Evolutionary conservation across 2,888 invertebrate species (phyloP).

Genomic region (Stictocephala bisonia): DNA sequence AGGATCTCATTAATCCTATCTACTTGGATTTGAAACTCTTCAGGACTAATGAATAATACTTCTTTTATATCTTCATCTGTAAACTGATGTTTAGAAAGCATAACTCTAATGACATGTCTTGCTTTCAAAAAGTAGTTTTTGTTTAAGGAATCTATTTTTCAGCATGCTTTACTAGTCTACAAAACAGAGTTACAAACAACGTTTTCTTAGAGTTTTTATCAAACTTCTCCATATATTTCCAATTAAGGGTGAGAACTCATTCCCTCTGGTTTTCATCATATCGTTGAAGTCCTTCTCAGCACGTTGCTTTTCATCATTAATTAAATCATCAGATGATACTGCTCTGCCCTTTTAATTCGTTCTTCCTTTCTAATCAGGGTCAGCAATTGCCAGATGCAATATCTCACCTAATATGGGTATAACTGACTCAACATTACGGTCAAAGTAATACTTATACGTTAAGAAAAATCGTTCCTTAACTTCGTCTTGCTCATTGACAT

Average conservation of each 20-base stretch:
- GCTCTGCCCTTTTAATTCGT: background rate
- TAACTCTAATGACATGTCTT: background rate
- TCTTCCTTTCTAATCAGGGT: background rate
- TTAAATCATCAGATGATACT: constrained; percentile 17
- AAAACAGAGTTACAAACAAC: constrained; percentile 4
- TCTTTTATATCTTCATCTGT: background rate
- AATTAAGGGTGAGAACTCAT: constrained; percentile 1
- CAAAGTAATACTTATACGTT: background rate
- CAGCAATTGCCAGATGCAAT: constrained; percentile 6
- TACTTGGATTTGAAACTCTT: no score
- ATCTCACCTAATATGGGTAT: constrained; percentile 20
- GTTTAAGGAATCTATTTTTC: background rate
- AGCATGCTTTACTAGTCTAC: background rate
- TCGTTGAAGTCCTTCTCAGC: constrained; percentile 6
- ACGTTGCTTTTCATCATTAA: constrained; percentile 3
- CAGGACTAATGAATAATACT: no score
- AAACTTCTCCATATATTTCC: background rate
- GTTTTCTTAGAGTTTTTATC: background rate
- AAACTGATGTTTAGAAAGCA: constrained; percentile 1
- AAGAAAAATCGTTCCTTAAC: background rate
- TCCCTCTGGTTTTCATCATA: background rate
- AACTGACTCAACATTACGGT: background rate
- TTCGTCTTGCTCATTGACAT: no score
- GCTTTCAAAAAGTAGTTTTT: background rate
- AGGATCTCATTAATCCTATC: no score